Evolutionary conservation across 1,140 invertebrate genomes (phyloP).

Genomic region (Frieseomelitta varia): DNA sequence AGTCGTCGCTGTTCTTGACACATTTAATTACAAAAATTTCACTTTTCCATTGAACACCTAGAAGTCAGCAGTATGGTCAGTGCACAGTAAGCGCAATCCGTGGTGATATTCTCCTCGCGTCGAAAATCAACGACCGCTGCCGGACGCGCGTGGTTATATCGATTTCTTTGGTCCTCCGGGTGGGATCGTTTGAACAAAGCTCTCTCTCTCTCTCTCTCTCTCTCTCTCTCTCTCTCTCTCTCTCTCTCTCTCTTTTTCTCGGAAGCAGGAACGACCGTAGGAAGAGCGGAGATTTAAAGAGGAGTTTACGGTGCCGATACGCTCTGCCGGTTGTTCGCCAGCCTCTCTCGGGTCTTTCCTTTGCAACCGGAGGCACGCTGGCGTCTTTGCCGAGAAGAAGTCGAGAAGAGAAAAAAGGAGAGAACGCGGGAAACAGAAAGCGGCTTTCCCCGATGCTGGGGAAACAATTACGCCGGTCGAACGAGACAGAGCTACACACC

Average conservation of each 20-base stretch:
- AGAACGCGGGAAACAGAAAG: conserved; percentile 12
- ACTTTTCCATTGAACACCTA: too few species aligned
- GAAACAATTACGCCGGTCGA: conserved; percentile 56
- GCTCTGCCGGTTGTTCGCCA: neutral
- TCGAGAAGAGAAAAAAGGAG: neutral
- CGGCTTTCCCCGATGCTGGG: conserved; percentile 41
- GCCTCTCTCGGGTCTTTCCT: conserved; percentile 17
- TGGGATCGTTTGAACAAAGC: conserved; percentile 32
- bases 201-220: too few species aligned
- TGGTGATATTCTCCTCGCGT: neutral
- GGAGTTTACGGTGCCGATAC: conserved; percentile 56
- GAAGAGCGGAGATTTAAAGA: conserved; percentile 46
- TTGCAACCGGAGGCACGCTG: conserved; percentile 17
- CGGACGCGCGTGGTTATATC: neutral
- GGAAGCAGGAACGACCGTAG: conserved; percentile 10
- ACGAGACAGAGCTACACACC: neutral
- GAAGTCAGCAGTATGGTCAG: too few species aligned
- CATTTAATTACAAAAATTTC: too few species aligned
- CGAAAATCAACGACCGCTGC: neutral
- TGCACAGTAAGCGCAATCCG: neutral
- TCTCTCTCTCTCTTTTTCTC: too few species aligned
- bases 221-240: neutral
- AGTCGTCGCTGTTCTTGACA: too few species aligned
- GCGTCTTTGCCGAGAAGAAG: conserved; percentile 45
- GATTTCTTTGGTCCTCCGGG: neutral